Conservation (phyloP, 2,888 invertebrate species). For the Lasioglossum zephyrum region DNA sequence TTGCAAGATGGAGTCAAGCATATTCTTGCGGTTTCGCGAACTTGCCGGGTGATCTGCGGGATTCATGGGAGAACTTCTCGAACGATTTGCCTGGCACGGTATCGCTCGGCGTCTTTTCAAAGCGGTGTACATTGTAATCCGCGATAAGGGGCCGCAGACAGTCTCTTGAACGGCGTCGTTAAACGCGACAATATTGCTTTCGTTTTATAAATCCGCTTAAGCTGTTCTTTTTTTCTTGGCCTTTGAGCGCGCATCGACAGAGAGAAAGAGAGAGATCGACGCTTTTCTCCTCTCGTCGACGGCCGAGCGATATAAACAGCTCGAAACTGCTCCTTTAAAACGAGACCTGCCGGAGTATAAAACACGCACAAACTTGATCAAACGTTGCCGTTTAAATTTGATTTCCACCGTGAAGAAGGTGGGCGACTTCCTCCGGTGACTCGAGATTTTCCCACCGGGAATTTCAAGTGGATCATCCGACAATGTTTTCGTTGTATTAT, state of each 20-base stretch:
- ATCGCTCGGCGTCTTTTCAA: not conserved
- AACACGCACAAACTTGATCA: not conserved
- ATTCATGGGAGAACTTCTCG: not conserved
- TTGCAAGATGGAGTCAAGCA: not conserved
- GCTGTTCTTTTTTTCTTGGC: not conserved
- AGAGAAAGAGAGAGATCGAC: not conserved
- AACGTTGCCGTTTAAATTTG: not conserved
- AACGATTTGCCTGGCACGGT: not conserved
- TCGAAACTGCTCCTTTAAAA: not conserved
- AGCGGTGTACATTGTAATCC: not conserved
- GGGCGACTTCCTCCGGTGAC: not conserved
- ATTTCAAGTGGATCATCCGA: not conserved
- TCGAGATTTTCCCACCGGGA: not conserved
- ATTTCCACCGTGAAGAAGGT: not conserved
- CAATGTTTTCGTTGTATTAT: not conserved
- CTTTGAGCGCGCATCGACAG: not conserved
- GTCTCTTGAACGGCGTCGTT: not conserved
- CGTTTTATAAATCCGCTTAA: not conserved
- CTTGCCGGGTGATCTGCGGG: not conserved
- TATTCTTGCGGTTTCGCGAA: not conserved
- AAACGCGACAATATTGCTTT: conserved; percentile 5
- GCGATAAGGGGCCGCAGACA: not conserved
- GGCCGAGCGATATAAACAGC: not conserved
- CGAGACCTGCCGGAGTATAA: not conserved
- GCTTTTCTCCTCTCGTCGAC: not conserved